Percentiles rank a stretch among this genome's conserved stretches.
These are phyloP conservation scores for Nomia melanderi DNA, from an alignment of 1,140 invertebrate genomes.

Conservation along the genomic window DNA sequence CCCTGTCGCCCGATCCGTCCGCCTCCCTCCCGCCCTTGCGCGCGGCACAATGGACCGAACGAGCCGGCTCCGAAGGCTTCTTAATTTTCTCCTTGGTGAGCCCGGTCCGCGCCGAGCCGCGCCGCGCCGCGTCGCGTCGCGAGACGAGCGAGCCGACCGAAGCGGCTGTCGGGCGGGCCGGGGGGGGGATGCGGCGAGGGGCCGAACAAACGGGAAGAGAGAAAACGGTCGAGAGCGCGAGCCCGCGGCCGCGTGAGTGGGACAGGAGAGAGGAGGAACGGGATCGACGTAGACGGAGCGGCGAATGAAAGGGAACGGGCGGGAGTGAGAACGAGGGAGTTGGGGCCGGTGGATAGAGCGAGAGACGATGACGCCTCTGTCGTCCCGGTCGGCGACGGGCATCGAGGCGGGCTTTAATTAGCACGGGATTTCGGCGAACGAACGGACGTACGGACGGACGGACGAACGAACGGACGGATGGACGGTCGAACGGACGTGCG, in stretches of 20 bases:
- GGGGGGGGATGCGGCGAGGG: no score
- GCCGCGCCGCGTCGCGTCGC: not conserved
- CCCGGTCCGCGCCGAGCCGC: constrained; percentile 1
- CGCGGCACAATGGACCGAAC: constrained; percentile 52
- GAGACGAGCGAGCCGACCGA: not conserved
- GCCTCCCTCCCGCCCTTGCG: not conserved
- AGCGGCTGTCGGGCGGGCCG: no score
- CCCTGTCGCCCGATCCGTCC: not conserved
- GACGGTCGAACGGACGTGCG: constrained; percentile 26
- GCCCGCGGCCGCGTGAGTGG: not conserved
- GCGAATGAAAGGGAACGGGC: not conserved
- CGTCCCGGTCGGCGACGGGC: constrained; percentile 63
- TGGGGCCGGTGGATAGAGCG: constrained; percentile 4
- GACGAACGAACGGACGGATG: constrained; percentile 50
- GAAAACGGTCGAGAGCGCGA: not conserved
- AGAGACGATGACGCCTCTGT: constrained; percentile 34
- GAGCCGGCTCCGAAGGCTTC: constrained; percentile 49
- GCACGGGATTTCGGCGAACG: constrained; percentile 71
- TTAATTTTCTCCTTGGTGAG: constrained; percentile 57
- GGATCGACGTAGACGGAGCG: constrained; percentile 4
- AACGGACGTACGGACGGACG: constrained; percentile 60
- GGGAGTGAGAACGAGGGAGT: not conserved
- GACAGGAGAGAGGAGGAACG: constrained; percentile 25
- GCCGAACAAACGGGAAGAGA: not conserved
- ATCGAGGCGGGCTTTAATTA: constrained; percentile 72